Evolutionary conservation across 2,113 vertebrate species (phyloP), one percentile per base, ranked within the genome.

Genomic region (Antechinus flavipes): DNA sequence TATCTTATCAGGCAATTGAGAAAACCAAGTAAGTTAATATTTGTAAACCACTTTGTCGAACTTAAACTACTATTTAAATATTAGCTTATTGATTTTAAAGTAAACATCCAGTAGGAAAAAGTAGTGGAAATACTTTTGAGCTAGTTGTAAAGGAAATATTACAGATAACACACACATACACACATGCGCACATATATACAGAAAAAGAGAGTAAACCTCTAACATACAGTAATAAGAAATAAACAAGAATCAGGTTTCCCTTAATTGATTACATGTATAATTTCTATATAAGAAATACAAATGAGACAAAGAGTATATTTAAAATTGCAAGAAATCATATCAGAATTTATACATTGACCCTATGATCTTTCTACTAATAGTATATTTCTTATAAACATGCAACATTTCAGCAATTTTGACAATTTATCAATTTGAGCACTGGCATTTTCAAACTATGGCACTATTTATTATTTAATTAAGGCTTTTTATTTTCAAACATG

Each of bases 351-450:
- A 25, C 58, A 93, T 97, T 58, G 0, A 76, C 54, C 47, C 50
- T 96, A 1, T 93, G 93, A 97, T 95, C 98, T 98, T 98, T 97
- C n/a, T 96, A 92, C 94, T 95, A 93, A n/a, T 97, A 92, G 24
- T 61, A 58, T 52, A 8, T 26, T 95, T 96, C 92, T 90, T 97
- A 90, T 92, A 97, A 97, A 91, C n/a, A 68, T 93, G 68, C 35
- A 27, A 19, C 93, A 94, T 97, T 94, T 98, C 98, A 97, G 94
- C 93, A 42, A 12, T 68, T 58, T 42, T 84, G 0, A 91, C 94
- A 95, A 97, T 98, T 98, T 98, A 95, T 97, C 47, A 42, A 42
- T 84, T 84, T 23, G 16, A 84, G 23, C 19, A 23, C 19, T 8
- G 24, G 3, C 94, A 97, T 23, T 95, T 97, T 98, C 90, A 91